Conservation (phyloP, 2,113 vertebrate species). For the Dolichotis patagonum region DNA sequence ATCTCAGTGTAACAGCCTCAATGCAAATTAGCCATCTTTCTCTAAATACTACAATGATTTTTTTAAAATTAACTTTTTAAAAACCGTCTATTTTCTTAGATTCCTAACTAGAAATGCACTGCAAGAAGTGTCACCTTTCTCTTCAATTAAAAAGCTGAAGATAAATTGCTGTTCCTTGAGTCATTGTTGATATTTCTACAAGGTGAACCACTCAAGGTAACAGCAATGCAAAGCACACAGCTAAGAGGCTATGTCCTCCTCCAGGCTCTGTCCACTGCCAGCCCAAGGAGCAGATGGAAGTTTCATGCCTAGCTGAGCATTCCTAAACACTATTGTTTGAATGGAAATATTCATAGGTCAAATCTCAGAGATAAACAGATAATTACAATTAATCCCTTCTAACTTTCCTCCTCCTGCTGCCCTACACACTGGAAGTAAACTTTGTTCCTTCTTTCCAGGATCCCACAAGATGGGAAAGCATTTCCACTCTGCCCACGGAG, state of each 20-base stretch:
- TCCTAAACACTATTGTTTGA: conserved; percentile 61
- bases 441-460: background rate
- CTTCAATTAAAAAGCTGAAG: conserved; percentile 40
- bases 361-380: conserved; percentile 60
- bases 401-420: background rate
- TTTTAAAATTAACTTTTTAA: background rate
- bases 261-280: background rate
- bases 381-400: conserved; percentile 46
- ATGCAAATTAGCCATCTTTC: background rate
- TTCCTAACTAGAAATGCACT: background rate
- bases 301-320: conserved; percentile 56
- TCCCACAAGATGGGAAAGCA: rapidly evolving
- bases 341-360: conserved; percentile 56
- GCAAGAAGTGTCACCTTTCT: background rate
- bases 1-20: background rate
- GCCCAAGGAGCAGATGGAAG: conserved; percentile 60
- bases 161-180: background rate
- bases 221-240: background rate
- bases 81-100: background rate
- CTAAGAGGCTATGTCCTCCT: background rate
- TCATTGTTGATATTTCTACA: background rate
- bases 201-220: background rate
- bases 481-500: background rate
- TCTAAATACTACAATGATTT: background rate
- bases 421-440: background rate